These are phyloP conservation scores for Ypsolopha scabrella DNA, from an alignment of 2,888 invertebrate species.

Conservation along the genomic window DNA sequence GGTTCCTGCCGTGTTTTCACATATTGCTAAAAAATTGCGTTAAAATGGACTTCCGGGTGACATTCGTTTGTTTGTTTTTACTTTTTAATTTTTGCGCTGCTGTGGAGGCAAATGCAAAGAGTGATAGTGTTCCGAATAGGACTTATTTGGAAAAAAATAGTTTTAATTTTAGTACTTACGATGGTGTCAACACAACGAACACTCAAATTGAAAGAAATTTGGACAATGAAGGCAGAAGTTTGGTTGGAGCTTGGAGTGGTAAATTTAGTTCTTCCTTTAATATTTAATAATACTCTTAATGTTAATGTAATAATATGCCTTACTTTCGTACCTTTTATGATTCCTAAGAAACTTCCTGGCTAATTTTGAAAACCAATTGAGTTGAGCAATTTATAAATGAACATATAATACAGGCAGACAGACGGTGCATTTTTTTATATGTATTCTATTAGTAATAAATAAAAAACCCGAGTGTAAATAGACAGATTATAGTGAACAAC, in stretches of 20 bases:
- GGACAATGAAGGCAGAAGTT: slow-evolving; percentile 5
- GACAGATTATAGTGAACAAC: too few species aligned
- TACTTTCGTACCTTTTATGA: too few species aligned
- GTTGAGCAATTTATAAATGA: too few species aligned
- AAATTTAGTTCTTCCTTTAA: slow-evolving; percentile 9
- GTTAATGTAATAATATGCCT: too few species aligned
- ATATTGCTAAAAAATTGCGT: slow-evolving; percentile 30
- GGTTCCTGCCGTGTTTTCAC: slow-evolving; percentile 61
- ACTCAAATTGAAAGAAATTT: slow-evolving; percentile 2
- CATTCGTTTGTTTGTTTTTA: slow-evolving; percentile 39
- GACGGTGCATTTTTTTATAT: too few species aligned
- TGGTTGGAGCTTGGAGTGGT: slow-evolving; percentile 18
- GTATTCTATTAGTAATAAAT: too few species aligned
- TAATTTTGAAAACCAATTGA: too few species aligned
- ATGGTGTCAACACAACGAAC: slow-evolving; percentile 7
- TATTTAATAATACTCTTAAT: too few species aligned
- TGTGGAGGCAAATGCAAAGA: slow-evolving; percentile 26
- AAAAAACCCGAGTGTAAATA: too few species aligned
- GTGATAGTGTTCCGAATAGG: slow-evolving; percentile 21
- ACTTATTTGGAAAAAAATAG: slow-evolving; percentile 4
- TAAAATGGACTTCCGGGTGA: slow-evolving; percentile 28
- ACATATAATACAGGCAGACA: too few species aligned
- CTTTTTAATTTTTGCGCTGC: slow-evolving; percentile 36
- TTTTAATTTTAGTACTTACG: slow-evolving; percentile 15
- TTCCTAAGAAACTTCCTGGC: too few species aligned